A percentile compares a stretch with the other conserved stretches of the same genome.
These are phyloP conservation scores for Ceratitis capitata DNA, from an alignment of 1,140 invertebrate species.

Conservation along the genomic window DNA sequence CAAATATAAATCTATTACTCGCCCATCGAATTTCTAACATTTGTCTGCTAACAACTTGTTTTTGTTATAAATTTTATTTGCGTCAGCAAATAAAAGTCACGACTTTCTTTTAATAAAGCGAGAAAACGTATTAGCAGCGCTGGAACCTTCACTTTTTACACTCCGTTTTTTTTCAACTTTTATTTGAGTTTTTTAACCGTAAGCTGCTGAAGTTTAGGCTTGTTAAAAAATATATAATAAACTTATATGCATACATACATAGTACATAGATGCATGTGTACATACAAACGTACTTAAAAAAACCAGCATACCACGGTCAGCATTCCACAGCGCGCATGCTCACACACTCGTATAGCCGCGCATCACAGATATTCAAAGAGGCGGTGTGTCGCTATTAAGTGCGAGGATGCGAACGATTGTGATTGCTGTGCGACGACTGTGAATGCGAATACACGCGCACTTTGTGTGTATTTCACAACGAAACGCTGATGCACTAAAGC, in stretches of 20 bases:
- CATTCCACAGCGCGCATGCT: conserved; percentile 30
- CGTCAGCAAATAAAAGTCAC: conserved; percentile 19
- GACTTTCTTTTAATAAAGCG: neutral
- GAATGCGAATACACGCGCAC: neutral
- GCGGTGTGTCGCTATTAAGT: neutral
- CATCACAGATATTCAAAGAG: neutral
- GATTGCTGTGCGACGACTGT: too few relatives aligned
- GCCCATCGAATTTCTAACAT: neutral
- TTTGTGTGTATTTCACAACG: conserved; percentile 26
- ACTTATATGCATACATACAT: neutral
- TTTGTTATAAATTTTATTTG: neutral
- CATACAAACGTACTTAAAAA: too few relatives aligned
- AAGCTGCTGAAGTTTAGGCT: neutral
- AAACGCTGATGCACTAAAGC: neutral
- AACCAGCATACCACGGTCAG: too few relatives aligned
- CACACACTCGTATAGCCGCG: conserved; percentile 22
- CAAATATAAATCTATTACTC: too few relatives aligned
- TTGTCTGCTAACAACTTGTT: neutral
- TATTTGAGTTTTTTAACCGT: neutral
- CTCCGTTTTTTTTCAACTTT: neutral
- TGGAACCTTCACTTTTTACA: conserved; percentile 22
- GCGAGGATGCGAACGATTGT: neutral
- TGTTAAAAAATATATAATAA: neutral
- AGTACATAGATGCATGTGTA: too few relatives aligned
- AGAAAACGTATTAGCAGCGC: conserved; percentile 18